Base-by-base conservation (phyloP, 92 coral and sea anemone species). In the Palythoa heliodiscus region DNA sequence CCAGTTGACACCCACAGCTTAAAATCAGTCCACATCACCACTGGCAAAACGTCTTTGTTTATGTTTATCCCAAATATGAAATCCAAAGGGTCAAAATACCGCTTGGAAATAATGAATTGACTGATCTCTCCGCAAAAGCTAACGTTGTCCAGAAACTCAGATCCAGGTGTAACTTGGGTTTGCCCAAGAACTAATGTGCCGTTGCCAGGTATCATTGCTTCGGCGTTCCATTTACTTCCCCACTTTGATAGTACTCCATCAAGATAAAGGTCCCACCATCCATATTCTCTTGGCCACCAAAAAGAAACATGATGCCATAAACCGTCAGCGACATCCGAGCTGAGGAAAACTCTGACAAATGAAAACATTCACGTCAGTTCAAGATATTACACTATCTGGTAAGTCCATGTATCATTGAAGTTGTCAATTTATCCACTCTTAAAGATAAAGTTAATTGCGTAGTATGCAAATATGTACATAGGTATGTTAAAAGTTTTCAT, bases 81-180 rank as follows among this genome's bases (percentile, higher is more conserved):
- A 8, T 43, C 9, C 50, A 5, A 43, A 43, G 50, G 7, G 7
- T 43, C 25, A 19, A 63, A 29, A 29, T 1, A 29, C 23, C 0
- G 35, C 9, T 61, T 38, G 0, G 38, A 13, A 3, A 78, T 19
- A 37, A 38, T 57, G 55, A 78, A 78, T n/a, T 78, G 50, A 29
- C 83, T 78, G 53, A 78, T 78, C 12, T 78, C 71, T 39, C 83
- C 83, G 38, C 83, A 68, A 78, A 78, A 78, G 22, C 83, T 43
- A 17, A 1, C 52, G 29, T 52, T 70, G 19, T 78, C 71, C 66
- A 39, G 6, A 78, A 78, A 78, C 37, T 73, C 38, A 73, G 60
- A 19, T 60, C 52, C 83, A 25, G 71, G 4, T 13, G 71, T 58
- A 4, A 64, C 2, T 39, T 38, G 54, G 29, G 39, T 60, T 43